phyloP scores from a whole-genome alignment of 2,888 invertebrate genomes.

The Lucinisca nassula region DNA sequence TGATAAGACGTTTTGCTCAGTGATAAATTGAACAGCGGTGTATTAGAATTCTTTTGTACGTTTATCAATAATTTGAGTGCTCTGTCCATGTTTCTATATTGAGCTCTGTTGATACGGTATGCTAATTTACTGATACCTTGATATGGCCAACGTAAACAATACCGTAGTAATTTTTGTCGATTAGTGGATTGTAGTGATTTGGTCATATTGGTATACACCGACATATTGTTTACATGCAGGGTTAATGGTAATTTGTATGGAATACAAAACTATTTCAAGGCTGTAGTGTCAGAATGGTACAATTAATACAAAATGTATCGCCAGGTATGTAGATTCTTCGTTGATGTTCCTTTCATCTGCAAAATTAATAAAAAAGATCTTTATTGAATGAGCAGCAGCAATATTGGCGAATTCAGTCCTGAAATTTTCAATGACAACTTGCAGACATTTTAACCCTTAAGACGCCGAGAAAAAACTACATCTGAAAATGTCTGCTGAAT shows the following conservation, averaged over 20 bases:
- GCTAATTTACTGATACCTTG: not conserved
- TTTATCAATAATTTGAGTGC: not conserved
- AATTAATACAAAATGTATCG: conserved; percentile 5
- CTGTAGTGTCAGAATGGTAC: not conserved
- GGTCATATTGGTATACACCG: no score
- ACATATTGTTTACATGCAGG: not conserved
- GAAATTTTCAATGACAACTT: no score
- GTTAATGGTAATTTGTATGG: not conserved
- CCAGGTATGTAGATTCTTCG: not conserved
- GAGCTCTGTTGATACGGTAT: not conserved
- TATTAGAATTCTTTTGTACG: not conserved
- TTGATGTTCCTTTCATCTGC: no score
- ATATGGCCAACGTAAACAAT: not conserved
- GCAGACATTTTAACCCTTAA: no score
- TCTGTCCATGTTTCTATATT: not conserved
- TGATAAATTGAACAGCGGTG: not conserved
- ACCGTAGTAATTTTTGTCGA: not conserved
- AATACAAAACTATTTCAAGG: no score
- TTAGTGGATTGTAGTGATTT: not conserved
- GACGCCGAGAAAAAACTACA: no score
- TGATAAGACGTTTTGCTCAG: not conserved
- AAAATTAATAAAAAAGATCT: no score
- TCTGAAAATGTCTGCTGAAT: no score
- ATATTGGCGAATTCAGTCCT: no score
- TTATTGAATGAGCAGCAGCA: no score